Base-by-base conservation (phyloP, 2,888 invertebrate genomes). In the Rosalia funebris region DNA sequence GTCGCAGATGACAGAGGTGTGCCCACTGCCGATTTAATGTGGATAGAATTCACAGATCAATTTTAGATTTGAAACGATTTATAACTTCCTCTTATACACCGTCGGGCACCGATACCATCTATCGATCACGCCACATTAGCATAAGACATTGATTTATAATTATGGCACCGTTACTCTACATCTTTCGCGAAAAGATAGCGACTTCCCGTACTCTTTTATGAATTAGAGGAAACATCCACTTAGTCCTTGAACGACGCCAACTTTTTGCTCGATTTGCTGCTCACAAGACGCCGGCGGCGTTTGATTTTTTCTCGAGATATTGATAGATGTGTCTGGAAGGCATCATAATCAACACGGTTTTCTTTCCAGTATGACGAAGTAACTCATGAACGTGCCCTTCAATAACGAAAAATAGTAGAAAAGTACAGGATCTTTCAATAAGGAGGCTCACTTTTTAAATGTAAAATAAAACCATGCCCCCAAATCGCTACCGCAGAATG, bases 131-230 rank as follows among this genome's bases (percentile, higher is more conserved):
- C 71, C 74, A 77, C 79, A 79, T 80, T 81, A 81, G 76, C 80
- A 79, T 80, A 80, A 79, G 80, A 81, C 80, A 81, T 81, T 81
- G 81, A 81, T 81, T 81, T 81, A 81, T 81, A 81, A 81, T 81
- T 80, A 81, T 77, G 73, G 75, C 68, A 63, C 61, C 54, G 57
- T 47, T 65, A 60, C 60, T 34, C 59, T 55, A 54, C 50, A 53
- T 57, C 44, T 62, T 54, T 55, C 57, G 57, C 61, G 50, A 25
- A 42, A 37, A 54, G 53, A 56, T 64, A 50, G 16, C 46, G 39
- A 41, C 45, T 65, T 55, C 60, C 63, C 53, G 65, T 62, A 63
- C 57, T 68, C 70, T 69, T 70, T 66, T 66, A 69, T 67, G 64
- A 70, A 71, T 71, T 69, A 64, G 65, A 65, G 71, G 71, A 70